These are phyloP conservation scores for Scomber japonicus DNA, from an alignment of 2,113 vertebrate species.

Conservation along the genomic window DNA sequence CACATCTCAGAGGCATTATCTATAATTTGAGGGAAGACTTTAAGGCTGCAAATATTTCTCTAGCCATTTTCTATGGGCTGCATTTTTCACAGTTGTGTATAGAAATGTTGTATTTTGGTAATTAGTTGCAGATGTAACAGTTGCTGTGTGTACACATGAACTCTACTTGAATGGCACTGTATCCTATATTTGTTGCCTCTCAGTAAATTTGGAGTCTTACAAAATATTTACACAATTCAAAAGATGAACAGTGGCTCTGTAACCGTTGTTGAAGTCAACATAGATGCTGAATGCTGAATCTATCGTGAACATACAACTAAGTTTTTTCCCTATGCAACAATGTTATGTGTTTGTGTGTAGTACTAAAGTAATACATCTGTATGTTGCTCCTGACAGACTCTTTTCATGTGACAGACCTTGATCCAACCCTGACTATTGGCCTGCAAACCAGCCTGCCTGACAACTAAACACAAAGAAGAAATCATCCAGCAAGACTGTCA, in stretches of 20 bases:
- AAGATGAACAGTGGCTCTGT: neutral
- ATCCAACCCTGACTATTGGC: conserved; percentile 22
- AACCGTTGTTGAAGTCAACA: neutral
- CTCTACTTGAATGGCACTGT: neutral
- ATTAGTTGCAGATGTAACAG: conserved; percentile 43
- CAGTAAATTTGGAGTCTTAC: neutral
- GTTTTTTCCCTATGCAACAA: too few species aligned
- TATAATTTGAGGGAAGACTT: conserved; percentile 43
- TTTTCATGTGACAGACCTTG: conserved; percentile 24
- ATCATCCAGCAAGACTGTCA: neutral
- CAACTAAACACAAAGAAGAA: conserved; percentile 19
- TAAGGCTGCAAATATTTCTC: conserved; percentile 18
- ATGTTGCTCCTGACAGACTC: conserved; percentile 28
- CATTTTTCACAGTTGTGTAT: conserved; percentile 32
- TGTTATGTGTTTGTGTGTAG: conserved; percentile 9
- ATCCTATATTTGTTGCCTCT: neutral
- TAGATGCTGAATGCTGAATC: neutral
- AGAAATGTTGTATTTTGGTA: conserved; percentile 15
- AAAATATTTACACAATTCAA: neutral
- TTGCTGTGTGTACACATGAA: neutral
- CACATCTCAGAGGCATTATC: conserved; percentile 9
- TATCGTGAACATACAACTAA: too few species aligned
- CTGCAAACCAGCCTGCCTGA: conserved; percentile 10
- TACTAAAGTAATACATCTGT: conserved; percentile 17
- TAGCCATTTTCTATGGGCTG: conserved; percentile 35